Evolutionary conservation across 2,797 vertebrate genomes (phyloP), one percentile per base, ranked within the genome.

Genomic region (Pagetopsis macropterus): DNA sequence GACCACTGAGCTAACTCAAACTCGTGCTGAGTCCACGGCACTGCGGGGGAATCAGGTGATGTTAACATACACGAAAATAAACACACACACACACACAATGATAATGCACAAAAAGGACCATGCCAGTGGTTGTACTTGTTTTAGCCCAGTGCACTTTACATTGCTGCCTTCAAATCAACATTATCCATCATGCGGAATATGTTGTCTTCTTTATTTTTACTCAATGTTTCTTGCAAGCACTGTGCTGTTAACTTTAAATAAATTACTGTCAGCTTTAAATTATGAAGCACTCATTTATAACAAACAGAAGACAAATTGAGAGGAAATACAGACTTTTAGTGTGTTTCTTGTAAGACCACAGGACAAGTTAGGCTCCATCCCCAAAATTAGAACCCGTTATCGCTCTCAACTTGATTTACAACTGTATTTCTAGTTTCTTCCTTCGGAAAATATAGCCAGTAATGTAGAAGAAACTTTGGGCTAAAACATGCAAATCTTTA

Each of bases 1-100:
- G 96, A 96, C 98, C 98, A 99, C 31, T 98, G 97, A 21, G 98
- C 98, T 0, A 99, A 86, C 70, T 99, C 96, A 14, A 95, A 97
- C 73, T 99, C 97, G 9, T 96, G 98, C 79, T 96, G 96, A 33
- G 96, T 99, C 98, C 98, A 99, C 5, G 96, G 95, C 67, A 96
- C 98, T 99, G 88, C 19, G 41, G 62, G 80, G 58, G 63, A 27
- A 71, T 27, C 48, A 51, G 15, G 19, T 16, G 9, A 58, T 1
- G 27, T 84, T 60, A 79, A 60, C 43, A 70, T 14, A 27, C 9
- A 58, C 1, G 11, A 0, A 23, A 10, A 64, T 3, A 31, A 17
- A 59, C 10, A 62, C 6, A 46, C 2, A 31, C 7, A 65, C 23
- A 63, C 19, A 1, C 46, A 54, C 1, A 60, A 12, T 31, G 13